Evolutionary conservation across 2,113 vertebrate species (phyloP), one percentile per base, ranked within the genome.

Genomic region (Smithornis capensis): DNA sequence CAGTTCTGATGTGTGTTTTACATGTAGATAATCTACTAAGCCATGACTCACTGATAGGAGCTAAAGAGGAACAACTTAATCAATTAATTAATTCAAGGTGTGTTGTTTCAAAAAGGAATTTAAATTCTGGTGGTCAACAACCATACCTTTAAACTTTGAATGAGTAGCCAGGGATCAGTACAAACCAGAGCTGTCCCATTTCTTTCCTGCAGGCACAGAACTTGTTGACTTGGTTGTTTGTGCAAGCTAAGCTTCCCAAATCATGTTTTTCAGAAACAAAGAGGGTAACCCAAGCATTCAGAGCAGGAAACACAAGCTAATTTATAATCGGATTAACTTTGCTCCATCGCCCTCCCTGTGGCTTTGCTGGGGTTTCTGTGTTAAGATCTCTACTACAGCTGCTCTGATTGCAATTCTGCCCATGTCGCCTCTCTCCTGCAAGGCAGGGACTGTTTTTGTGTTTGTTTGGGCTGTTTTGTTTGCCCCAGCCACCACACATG

Each of bases 291-390:
- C 52, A 12, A 81, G 25, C 82, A 77, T 90, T 94, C 62, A 69
- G 79, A 79, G 71, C 73, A 92, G 75, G 82, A 90, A 93, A 55
- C 59, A 83, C 50, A 40, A 93, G 28, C 31, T 94, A 90, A 96
- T 94, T 90, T 87, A 76, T 95, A 95, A 95, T 9, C 31, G 80
- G 90, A 86, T 97, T 96, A 94, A 92, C 80, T 65, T 55, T 88
- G 31, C 67, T 85, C 65, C 67, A 18, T 31, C 56, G 23, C 23
- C 28, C 27, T 82, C 73, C 80, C 76, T 1, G 42, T 56, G 87
- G 49, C 53, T 86, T 56, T 62, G 38, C 70, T 49, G 80, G 17
- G 19, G 29, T 82, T 73, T 83, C 53, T 52, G 55, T 9, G 3
- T 24, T 12, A 49, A 81, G 45, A 76, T 40, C 88, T 63, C 53